A percentile compares a stretch with the other conserved stretches of the same genome.
phyloP scores from a whole-genome alignment of 2,113 vertebrate species.

The Pluvialis apricaria region DNA sequence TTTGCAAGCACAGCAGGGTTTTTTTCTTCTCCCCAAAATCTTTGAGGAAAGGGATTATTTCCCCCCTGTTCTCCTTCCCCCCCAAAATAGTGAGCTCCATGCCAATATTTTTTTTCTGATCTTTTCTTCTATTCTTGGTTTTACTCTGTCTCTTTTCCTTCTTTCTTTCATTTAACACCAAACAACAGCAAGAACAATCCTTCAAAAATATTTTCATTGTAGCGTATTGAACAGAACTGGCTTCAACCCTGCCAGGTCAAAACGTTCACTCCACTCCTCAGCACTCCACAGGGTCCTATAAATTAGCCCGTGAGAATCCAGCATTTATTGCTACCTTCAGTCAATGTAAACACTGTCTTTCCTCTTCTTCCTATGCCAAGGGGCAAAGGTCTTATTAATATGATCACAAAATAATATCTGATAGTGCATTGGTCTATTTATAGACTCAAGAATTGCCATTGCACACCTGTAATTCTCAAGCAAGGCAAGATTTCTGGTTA shows the following conservation, averaged over 20 bases:
- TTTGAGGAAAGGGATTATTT: constrained; percentile 47
- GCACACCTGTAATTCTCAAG: background rate
- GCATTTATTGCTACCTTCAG: background rate
- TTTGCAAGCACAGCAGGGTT: constrained; percentile 26
- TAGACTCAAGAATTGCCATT: background rate
- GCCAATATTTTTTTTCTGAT: constrained; percentile 22
- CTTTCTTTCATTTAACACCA: constrained; percentile 22
- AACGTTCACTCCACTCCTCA: background rate
- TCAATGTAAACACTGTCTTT: background rate
- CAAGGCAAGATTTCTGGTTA: background rate
- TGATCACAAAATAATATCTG: constrained; percentile 1
- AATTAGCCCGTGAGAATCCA: background rate
- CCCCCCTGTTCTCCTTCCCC: background rate
- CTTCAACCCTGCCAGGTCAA: constrained; percentile 15
- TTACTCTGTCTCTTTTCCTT: constrained; percentile 1
- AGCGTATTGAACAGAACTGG: background rate
- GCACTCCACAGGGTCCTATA: background rate
- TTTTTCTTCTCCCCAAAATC: constrained; percentile 20
- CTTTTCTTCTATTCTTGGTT: background rate
- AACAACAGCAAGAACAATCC: constrained; percentile 13
- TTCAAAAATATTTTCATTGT: constrained; percentile 50
- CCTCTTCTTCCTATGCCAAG: background rate
- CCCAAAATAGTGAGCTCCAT: background rate
- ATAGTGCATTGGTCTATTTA: background rate
- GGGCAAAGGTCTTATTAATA: background rate